phyloP scores from a whole-genome alignment of 2,797 vertebrate species.

The Pelochelys cantorii region DNA sequence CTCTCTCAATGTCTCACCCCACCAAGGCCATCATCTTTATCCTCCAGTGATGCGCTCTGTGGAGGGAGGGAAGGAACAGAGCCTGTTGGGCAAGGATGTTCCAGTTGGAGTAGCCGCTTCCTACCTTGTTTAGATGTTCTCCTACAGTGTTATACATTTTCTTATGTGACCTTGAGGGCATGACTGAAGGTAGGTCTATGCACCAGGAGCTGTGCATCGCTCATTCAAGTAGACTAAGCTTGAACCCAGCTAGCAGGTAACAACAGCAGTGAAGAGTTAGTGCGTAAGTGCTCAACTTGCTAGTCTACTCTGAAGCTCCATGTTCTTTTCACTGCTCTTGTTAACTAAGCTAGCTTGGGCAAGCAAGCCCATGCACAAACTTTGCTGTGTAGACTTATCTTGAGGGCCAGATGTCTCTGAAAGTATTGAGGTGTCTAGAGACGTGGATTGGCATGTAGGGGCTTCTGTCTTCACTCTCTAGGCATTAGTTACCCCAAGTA shows the following conservation, averaged over 20 bases:
- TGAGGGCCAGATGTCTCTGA: neutral
- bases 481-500: neutral
- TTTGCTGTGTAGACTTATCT: neutral
- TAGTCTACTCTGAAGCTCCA: neutral
- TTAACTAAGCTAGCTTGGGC: neutral
- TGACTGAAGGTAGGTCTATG: neutral
- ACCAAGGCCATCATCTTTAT: neutral
- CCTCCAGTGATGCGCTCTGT: accelerated
- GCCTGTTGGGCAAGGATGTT: neutral
- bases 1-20: neutral
- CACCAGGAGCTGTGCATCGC: neutral
- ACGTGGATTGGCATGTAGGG: neutral
- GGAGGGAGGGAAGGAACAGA: neutral
- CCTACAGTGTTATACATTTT: neutral
- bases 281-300: neutral
- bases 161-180: neutral
- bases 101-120: neutral
- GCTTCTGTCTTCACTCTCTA: neutral
- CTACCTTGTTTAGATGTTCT: neutral
- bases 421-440: neutral
- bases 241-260: neutral
- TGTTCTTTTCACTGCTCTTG: neutral
- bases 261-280: neutral
- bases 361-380: neutral
- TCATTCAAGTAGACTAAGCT: neutral